Conservation (phyloP, 35 echinoderm and acorn worm genomes). For the Holothuria glaberrima region DNA sequence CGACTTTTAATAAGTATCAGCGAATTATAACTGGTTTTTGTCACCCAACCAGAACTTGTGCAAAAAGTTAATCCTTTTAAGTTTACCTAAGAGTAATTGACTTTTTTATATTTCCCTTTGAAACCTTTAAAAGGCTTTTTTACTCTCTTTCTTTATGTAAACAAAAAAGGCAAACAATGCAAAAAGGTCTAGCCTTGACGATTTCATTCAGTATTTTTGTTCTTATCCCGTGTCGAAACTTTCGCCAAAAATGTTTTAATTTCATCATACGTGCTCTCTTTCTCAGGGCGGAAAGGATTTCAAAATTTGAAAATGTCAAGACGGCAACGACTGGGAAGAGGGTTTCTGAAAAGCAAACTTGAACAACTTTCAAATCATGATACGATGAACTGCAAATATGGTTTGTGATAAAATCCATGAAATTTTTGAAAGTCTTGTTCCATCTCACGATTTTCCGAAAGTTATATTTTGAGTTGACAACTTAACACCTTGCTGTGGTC, state of each 20-base stretch:
- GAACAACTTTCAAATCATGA: not conserved
- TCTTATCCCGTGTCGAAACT: constrained; percentile 1
- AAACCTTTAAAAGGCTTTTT: not conserved
- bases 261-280: not conserved
- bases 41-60: too few relatives aligned
- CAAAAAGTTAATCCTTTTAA: constrained; percentile 22
- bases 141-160: constrained; percentile 3
- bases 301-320: too few relatives aligned
- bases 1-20: too few relatives aligned
- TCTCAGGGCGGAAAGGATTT: too few relatives aligned
- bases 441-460: not conserved
- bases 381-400: constrained; percentile 22
- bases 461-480: constrained; percentile 33
- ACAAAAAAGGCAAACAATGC: not conserved
- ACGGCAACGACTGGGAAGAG: too few relatives aligned
- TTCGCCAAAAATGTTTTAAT: constrained; percentile 23
- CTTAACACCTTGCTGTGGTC: constrained; percentile 34
- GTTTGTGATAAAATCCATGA: constrained; percentile 51
- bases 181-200: constrained; percentile 17
- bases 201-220: not conserved
- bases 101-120: not conserved
- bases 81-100: constrained; percentile 8
- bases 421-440: constrained; percentile 48
- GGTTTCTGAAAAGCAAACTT: too few relatives aligned
- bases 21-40: too few relatives aligned